A percentile compares a stretch with the other conserved stretches of the same genome.
These are phyloP conservation scores for Diadophis punctatus DNA, from an alignment of 2,113 vertebrate species.

Conservation along the genomic window DNA sequence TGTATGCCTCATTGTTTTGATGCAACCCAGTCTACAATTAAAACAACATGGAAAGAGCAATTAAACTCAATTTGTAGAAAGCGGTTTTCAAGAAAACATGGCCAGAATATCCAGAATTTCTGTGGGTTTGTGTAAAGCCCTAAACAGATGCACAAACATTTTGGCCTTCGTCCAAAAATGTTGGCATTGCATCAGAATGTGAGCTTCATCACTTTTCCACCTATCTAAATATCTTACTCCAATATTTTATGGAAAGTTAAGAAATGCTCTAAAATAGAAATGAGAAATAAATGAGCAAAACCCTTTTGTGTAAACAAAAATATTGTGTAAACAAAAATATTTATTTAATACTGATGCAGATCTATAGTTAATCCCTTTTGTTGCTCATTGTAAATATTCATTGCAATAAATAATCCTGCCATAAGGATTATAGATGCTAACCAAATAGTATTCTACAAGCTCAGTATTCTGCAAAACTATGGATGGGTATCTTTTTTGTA, in stretches of 20 bases:
- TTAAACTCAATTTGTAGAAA: not conserved
- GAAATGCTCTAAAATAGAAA: not conserved
- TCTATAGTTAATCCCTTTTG: not conserved
- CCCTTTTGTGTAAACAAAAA: not conserved
- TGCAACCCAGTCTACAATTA: not conserved
- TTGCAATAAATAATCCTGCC: not conserved
- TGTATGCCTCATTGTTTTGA: not conserved
- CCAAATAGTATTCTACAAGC: not conserved
- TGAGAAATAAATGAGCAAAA: not conserved
- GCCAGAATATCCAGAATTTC: not conserved
- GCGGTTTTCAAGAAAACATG: not conserved
- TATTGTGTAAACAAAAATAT: not conserved
- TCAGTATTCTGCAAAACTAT: not conserved
- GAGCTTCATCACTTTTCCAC: not conserved
- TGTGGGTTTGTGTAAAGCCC: not conserved
- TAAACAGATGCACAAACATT: not conserved
- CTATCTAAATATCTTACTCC: not conserved
- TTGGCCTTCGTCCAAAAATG: not conserved
- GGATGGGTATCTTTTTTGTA: not conserved
- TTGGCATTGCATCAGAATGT: not conserved
- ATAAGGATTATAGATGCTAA: not conserved
- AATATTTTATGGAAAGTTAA: not conserved
- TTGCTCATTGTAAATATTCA: not conserved
- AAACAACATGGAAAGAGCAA: not conserved
- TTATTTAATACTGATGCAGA: not conserved